A percentile compares a stretch with the other conserved stretches of the same genome.
These are phyloP conservation scores for Epistrophe eligans DNA, from an alignment of 2,888 invertebrate species.

Conservation along the genomic window DNA sequence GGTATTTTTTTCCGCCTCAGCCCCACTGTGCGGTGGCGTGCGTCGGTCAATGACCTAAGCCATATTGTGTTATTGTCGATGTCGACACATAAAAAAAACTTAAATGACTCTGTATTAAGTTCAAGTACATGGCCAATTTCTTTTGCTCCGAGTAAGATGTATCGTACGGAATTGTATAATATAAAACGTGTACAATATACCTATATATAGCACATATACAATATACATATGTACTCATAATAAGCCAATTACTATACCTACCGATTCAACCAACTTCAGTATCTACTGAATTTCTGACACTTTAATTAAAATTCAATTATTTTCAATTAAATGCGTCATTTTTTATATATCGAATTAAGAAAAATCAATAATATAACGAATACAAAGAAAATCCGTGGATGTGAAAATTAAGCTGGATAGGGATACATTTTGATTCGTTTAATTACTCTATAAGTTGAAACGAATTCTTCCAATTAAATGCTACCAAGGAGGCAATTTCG, in stretches of 20 bases:
- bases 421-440: background rate
- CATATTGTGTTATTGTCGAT: too few relatives aligned
- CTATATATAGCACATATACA: too few relatives aligned
- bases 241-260: background rate
- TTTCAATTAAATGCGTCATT: background rate
- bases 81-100: too few relatives aligned
- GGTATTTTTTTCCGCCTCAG: too few relatives aligned
- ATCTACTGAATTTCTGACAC: background rate
- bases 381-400: background rate
- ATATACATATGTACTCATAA: too few relatives aligned
- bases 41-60: too few relatives aligned
- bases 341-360: background rate
- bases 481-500: background rate
- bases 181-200: too few relatives aligned
- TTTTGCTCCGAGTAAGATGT: too few relatives aligned
- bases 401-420: background rate
- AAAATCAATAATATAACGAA: background rate
- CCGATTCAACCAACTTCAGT: background rate
- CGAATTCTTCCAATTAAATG: conserved; percentile 5
- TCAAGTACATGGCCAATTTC: too few relatives aligned
- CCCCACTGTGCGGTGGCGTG: too few relatives aligned
- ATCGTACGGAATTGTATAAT: too few relatives aligned
- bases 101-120: too few relatives aligned
- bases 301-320: conserved; percentile 2
- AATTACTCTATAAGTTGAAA: background rate